Evolutionary conservation across 2,797 vertebrate species (phyloP), one percentile per base, ranked within the genome.

Genomic region (Macroramphosus scolopax): DNA sequence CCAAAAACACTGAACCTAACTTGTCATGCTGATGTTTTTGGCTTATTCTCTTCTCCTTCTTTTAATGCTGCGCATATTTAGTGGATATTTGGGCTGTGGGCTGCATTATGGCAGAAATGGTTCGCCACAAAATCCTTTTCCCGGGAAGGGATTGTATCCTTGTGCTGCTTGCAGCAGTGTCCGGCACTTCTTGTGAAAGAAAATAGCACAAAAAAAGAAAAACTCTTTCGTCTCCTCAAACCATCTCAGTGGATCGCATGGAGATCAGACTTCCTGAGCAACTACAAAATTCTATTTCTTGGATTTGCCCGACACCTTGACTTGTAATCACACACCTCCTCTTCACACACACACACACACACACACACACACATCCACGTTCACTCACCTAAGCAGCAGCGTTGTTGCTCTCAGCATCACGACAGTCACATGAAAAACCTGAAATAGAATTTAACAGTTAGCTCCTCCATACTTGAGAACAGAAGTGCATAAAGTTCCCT

Each of bases 71-170:
- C 93, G 70, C 86, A 88, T 83, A 88, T 88, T 79, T 93, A 97
- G 95, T 98, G 94, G 96, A 98, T 92, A 93, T 98, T 90, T 98
- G 96, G 95, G 96, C 96, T 92, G 96, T 98, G 88, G 96, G 96
- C 89, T 98, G 96, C 93, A 97, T 98, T 91, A 96, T 98, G 95
- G 95, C 95, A 91, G 95, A 98, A 94, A 98, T 98, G 95, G 94
- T 98, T 89, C 92, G 95, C 90, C 95, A 98, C 92, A 97, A 97
- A 95, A 97, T 97, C 93, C 94, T 98, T 91, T 98, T 97, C 89
- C 95, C 95, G 75, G 96, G 95, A 92, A 95, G 94, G 91, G 95
- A 98, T 92, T 98, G 95, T 98, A 98, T 98, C 96, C 95, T 98
- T 97, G 88, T 87, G 84, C 91, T 91, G 88, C 89, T 83, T 89